Base-by-base conservation (phyloP, 1,140 invertebrate genomes). In the Neodiprion fabricii region DNA sequence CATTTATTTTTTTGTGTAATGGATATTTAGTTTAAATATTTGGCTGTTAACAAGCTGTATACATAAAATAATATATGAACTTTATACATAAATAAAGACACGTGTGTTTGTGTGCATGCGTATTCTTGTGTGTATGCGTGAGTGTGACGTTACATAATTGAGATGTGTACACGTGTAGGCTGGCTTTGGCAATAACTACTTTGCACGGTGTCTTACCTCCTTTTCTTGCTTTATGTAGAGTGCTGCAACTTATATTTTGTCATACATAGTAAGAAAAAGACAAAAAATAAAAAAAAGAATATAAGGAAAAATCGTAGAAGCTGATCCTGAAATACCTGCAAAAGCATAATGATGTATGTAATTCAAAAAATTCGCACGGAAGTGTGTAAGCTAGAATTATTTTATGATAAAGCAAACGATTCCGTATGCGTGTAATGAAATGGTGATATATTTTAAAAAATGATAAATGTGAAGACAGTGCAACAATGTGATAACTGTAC, bases 401-500 rank as follows among this genome's bases (percentile, higher is more conserved):
- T 40, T 40, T 40, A 40, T 40, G 28, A 40, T 40, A 5, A 40
- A 40, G 28, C 5, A 40, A 40, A 40, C 28, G 28, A 40, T 40
- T 40, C 28, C 28, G 28, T 40, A 40, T 40, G 28, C 28, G 28
- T 40, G 28, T 40, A 40, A 40, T 40, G n/a, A 14, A 61, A 23
- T 48, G 70, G 12, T 71, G 48, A 49, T 40, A 71, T n/a, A 50
- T 11, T 71, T 72, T 21, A 74, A 61, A 1, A 21, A 47, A 7
- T 17, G 67, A 21, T n/a, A n/a, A 61, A 50, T 79, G 70, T 80
- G 74, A 74, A 74, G 77, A 71, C 68, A 76, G 74, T 72, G 76
- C 75, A 81, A 79, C 75, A 80, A 78, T 83, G 81, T 83, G 81
- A 83, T 83, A 83, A 79, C 75, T 79, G 74, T 80, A 79, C 61